Percentiles rank a stretch among this genome's conserved stretches.
Conservation (phyloP, 2,113 vertebrate species). For the Nesogale talazaci region DNA sequence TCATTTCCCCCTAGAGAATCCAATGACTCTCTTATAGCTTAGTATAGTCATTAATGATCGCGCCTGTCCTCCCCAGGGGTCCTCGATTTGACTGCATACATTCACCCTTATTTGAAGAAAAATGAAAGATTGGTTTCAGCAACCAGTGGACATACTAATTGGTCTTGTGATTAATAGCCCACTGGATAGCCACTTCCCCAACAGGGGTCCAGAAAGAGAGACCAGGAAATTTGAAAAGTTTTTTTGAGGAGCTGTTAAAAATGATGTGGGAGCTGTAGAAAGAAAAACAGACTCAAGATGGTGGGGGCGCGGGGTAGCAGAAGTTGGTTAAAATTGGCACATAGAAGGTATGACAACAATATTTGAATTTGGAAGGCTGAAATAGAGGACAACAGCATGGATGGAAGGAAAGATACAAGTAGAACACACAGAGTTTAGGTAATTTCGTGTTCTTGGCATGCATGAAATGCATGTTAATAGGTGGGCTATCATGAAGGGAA, state of each 20-base stretch:
- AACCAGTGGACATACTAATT: background rate
- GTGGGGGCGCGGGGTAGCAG: no score
- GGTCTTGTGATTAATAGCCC: background rate
- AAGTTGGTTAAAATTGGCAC: background rate
- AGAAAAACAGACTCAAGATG: background rate
- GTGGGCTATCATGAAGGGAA: background rate
- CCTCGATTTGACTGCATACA: background rate
- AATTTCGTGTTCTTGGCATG: rapidly evolving
- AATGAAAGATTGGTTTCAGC: background rate
- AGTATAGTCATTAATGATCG: background rate
- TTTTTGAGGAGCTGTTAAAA: no score
- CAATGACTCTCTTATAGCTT: background rate
- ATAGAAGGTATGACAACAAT: background rate
- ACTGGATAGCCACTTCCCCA: no score
- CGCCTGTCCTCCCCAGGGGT: background rate
- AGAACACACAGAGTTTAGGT: background rate
- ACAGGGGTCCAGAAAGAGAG: background rate
- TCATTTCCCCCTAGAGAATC: background rate
- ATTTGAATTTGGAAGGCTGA: background rate
- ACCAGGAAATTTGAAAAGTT: no score
- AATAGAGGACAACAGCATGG: no score
- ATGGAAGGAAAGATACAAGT: background rate
- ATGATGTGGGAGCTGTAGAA: background rate
- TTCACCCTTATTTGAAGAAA: background rate
- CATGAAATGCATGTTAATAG: background rate